Base-by-base conservation (phyloP, 1,140 invertebrate genomes). In the Camponotus vicinus region DNA sequence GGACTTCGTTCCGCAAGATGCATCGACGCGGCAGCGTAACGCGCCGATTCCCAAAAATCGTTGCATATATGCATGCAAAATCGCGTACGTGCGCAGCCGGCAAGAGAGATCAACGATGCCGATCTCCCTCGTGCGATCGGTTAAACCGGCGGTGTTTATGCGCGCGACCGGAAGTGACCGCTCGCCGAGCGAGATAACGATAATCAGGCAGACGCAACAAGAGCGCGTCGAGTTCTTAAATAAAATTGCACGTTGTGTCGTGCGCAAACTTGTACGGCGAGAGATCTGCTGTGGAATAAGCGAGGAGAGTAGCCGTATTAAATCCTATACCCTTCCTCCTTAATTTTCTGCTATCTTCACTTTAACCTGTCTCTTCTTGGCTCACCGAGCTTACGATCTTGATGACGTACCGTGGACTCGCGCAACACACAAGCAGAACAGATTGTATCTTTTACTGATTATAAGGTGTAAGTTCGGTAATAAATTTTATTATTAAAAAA, bases 51-150 rank as follows among this genome's bases (percentile, higher is more conserved):
- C 59, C 42, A 85, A 77, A 85, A 85, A 76, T 85, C 71, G 82
- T 85, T 85, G 82, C 82, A 85, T 85, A 85, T 45, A 76, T 84
- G 71, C 82, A 84, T 84, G 37, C 13, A 9, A 66, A 85, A 77
- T 77, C 37, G 66, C 34, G 45, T 67, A 37, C 69, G 61, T 75
- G 40, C 9, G 40, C 40, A 32, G 34, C 27, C 15, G 15, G 18
- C 45, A 59, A 34, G 70, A 59, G 57, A 59, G 67, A 75, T 61
- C 80, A 7, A 27, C 42, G 63, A 21, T 11, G 69, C 32, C 55
- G 80, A 83, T 73, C 57, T 85, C 42, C 8, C 42, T 49, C 13
- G 13, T 21, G 42, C 59, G 59, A 85, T 84, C 71, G 21, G 40
- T 18, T 37, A 27, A n/a, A 21, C n/a, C 7, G 37, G 32, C 61